Base-by-base conservation (phyloP, 2,113 vertebrate species). In the Emydocephalus ijimae region DNA sequence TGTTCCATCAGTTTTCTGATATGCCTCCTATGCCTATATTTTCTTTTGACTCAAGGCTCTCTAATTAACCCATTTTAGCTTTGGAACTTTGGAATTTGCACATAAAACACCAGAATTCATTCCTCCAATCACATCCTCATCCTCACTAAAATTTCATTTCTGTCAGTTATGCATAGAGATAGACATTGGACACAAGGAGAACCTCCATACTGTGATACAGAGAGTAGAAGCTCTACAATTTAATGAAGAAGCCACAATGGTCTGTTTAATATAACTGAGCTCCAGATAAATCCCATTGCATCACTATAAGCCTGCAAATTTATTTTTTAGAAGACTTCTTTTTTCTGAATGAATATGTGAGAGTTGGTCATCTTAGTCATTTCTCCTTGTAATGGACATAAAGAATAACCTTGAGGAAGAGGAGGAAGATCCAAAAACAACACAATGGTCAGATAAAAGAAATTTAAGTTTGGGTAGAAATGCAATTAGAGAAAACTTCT, bases 1-100 rank as follows among this genome's bases (percentile, higher is more conserved):
- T 91, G 85, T 64, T 87, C 85, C 56, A 64, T 86, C 45, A 91
- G 81, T 12, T 87, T 91, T 91, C 85, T 52, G 45, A 87, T 61
- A 91, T 52, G 85, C 26, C 85, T 91, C 85, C 45, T 10, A 14
- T 91, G 85, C 45, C 45, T 91, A 52, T 26, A 59, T 64, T 87
- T 45, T 64, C 56, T 91, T 87, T 61, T 52, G 43, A 87, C 1
- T 2, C 56, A 61, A 21, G 56, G 56, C 29, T 50, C 21, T 52
- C 85, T 52, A 87, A 61, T 91, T 64, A 87, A 87, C 61, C 43
- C 45, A 87, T 24, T 64, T 91, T 87, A 61, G 43, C 43, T 52
- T 59, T 39, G 59, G 91, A 57, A 56, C 29, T 39, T 39, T 48
- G 34, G 56, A 57, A 52, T 34, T 64, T 87, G 61, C 20, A 64